Evolutionary conservation across 1,140 invertebrate species (phyloP).

Genomic region (Drosophila persimilis): DNA sequence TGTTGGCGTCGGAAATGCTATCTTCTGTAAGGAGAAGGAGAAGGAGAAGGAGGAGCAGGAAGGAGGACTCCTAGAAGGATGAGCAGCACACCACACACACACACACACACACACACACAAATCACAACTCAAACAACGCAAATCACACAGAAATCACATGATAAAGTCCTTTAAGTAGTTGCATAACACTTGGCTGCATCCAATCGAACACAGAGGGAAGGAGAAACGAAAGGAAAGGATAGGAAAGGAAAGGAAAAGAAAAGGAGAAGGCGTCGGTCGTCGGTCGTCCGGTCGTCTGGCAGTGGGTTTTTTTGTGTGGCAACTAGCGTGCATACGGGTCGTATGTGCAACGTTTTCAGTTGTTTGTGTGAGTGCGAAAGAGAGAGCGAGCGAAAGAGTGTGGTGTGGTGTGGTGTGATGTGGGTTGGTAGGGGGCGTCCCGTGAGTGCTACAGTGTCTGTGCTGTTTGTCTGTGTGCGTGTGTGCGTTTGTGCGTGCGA

Average conservation of each 20-base stretch:
- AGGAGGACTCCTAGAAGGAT: neutral
- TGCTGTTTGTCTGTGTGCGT: conserved; percentile 14
- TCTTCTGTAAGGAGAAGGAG: conserved; percentile 54
- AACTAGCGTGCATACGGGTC: conserved; percentile 77
- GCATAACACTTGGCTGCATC: conserved; percentile 80
- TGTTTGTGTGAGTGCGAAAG: conserved; percentile 35
- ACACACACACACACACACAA: conserved; percentile 26
- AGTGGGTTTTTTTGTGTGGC: conserved; percentile 18
- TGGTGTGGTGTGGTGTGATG: too few relatives aligned
- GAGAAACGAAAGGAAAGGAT: neutral
- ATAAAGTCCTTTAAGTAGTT: conserved; percentile 81
- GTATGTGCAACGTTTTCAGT: conserved; percentile 79
- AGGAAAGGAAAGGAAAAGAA: neutral
- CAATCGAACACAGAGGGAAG: conserved; percentile 11
- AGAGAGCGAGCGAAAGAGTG: too few relatives aligned
- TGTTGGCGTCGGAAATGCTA: conserved; percentile 77
- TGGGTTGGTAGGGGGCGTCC: too few relatives aligned
- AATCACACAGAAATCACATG: conserved; percentile 62
- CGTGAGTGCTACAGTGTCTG: conserved; percentile 1
- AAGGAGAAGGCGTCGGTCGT: neutral
- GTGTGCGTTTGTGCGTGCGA: conserved; percentile 7
- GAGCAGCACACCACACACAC: conserved; percentile 4
- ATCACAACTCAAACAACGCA: conserved; percentile 67
- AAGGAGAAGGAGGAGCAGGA: neutral
- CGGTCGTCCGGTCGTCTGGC: neutral